A percentile compares a stretch with the other conserved stretches of the same genome.
Evolutionary conservation across 2,888 invertebrate genomes (phyloP).

Genomic region (Acleris sparsana): DNA sequence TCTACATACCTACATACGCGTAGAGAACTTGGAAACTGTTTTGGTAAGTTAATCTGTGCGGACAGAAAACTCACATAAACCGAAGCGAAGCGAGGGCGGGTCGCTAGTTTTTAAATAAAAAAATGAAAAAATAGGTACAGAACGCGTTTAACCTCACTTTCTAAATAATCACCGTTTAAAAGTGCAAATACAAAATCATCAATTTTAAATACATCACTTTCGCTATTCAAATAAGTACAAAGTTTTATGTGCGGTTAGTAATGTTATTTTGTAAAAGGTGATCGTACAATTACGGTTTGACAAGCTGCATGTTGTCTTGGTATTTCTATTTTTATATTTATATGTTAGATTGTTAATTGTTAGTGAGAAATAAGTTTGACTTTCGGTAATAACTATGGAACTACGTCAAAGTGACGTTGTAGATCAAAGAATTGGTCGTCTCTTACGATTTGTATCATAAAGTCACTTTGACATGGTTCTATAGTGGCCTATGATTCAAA

Average conservation of each 20-base stretch:
- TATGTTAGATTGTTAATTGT: not conserved
- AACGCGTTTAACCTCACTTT: not conserved
- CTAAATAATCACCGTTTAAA: constrained; percentile 7
- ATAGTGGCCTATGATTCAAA: no score
- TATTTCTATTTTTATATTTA: not conserved
- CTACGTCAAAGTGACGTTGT: no score
- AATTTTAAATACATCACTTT: constrained; percentile 25
- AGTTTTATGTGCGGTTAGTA: not conserved
- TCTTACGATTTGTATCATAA: no score
- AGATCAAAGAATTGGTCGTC: no score
- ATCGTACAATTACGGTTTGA: not conserved
- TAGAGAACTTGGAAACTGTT: no score
- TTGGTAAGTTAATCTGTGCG: no score
- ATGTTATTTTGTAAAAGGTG: not conserved
- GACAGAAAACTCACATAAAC: no score
- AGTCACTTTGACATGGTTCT: no score
- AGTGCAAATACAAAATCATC: constrained; percentile 5
- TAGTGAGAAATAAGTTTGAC: constrained; percentile 1
- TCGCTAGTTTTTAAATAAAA: no score
- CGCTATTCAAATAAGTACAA: constrained; percentile 3
- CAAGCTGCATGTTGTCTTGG: not conserved
- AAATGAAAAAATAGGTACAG: no score
- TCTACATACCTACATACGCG: no score
- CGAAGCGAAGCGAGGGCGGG: no score
- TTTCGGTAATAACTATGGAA: not conserved